Conservation (phyloP, 1,140 invertebrate species). For the Drosophila oshimai region DNA sequence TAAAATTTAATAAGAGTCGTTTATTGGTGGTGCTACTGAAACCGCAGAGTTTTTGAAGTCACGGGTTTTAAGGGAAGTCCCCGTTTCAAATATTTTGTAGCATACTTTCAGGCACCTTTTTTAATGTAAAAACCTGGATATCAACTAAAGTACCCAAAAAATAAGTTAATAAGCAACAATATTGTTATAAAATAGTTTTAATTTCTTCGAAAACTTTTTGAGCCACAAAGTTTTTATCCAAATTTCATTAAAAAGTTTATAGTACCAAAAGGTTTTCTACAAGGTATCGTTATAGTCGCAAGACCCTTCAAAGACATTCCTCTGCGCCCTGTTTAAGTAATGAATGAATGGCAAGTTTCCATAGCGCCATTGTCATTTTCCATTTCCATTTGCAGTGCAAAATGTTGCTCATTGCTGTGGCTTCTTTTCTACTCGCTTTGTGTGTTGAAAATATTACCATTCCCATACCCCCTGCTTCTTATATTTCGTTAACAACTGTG, state of each 20-base stretch:
- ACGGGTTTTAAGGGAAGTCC: too few relatives aligned
- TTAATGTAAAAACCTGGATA: too few relatives aligned
- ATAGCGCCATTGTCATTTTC: constrained; percentile 67
- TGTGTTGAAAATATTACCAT: constrained; percentile 64
- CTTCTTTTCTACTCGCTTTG: constrained; percentile 10
- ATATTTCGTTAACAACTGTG: constrained; percentile 42
- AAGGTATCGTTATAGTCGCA: constrained; percentile 18
- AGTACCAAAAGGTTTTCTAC: background rate
- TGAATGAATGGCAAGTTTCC: constrained; percentile 76
- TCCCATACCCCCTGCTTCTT: constrained; percentile 7
- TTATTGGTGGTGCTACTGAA: too few relatives aligned
- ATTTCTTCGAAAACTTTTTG: background rate
- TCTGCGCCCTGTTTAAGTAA: constrained; percentile 54
- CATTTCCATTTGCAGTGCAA: constrained; percentile 25
- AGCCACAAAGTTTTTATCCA: background rate
- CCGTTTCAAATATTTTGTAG: too few relatives aligned
- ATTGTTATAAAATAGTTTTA: too few relatives aligned
- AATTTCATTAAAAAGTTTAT: background rate
- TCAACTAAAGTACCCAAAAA: too few relatives aligned
- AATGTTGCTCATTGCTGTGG: constrained; percentile 20
- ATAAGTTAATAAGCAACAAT: background rate
- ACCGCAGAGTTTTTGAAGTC: too few relatives aligned
- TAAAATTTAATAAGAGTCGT: too few relatives aligned
- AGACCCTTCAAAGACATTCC: background rate
- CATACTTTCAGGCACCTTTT: too few relatives aligned